Base-by-base conservation (phyloP, 2,797 vertebrate species). In the Champsocephalus gunnari region DNA sequence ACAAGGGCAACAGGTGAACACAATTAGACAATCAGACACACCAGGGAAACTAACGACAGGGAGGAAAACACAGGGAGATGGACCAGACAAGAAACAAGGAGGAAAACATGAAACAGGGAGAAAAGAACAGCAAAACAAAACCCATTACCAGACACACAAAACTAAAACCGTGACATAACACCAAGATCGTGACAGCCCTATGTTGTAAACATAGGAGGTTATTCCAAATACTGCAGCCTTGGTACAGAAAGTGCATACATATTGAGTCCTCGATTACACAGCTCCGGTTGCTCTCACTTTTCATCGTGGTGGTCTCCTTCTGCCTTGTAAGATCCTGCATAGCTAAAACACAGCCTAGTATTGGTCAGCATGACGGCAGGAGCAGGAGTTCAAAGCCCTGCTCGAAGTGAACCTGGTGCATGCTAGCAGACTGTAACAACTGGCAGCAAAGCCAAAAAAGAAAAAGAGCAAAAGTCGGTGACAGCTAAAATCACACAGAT, bases 341-440 rank as follows among this genome's bases (percentile, higher is more conserved):
- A 68, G 79, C 62, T 77, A 80, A 76, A 85, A 80, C 84, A 83
- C 58, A 82, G 59, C 65, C 4, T 62, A 79, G 74, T 78, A 44
- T 24, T 61, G 86, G 88, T 89, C 83, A 87, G 84, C 79, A 74
- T 61, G 70, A 72, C 62, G 73, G 69, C 54, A 59, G 68, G 79
- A 82, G 66, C 71, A 81, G 75, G 54, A 77, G 71, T 87, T 82
- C 80, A 92, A 87, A 79, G 86, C 84, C 69, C 71, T 68, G 81
- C 84, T 88, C 66, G 68, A 84, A 64, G 75, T 66, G 71, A 73
- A 81, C 68, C 64, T 74, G 77, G 60, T 66, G 71, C 72, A 81
- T 8, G 44, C 64, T 50, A 38, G 77, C 69, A 77, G 72, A 87
- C 75, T 13, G 49, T 51, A 80, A 80, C 67, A 83, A 68, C 71